A percentile compares a stretch with the other conserved stretches of the same genome.
phyloP scores from a whole-genome alignment of 2,113 vertebrate species.

The Diadophis punctatus region DNA sequence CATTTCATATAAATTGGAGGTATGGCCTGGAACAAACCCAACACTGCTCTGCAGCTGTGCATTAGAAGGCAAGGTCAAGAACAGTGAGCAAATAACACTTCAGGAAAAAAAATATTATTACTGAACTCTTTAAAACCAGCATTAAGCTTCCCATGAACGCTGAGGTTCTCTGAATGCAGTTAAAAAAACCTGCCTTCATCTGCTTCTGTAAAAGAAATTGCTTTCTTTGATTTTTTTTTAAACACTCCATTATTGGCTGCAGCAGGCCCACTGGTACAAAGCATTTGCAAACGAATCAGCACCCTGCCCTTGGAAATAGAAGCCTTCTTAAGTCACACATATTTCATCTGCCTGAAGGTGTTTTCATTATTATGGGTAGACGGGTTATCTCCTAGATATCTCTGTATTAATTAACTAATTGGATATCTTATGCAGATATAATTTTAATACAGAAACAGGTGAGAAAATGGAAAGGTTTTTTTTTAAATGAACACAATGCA shows the following conservation, averaged over 20 bases:
- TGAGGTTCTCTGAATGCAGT: not conserved
- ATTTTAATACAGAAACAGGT: not conserved
- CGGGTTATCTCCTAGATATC: slow-evolving; percentile 33
- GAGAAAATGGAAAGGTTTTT: not conserved
- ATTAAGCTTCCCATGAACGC: not conserved
- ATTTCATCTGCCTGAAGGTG: slow-evolving; percentile 9
- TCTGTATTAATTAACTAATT: slow-evolving; percentile 5
- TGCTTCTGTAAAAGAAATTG: slow-evolving; percentile 22
- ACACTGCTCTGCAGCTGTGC: not conserved
- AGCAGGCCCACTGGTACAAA: not conserved
- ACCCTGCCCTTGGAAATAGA: not conserved
- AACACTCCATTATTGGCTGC: not conserved
- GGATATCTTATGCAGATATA: not conserved
- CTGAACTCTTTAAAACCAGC: not conserved
- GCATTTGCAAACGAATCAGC: not conserved
- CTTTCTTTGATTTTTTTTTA: not conserved
- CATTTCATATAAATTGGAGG: not conserved
- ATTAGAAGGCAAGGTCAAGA: not conserved
- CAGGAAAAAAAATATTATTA: too few species aligned
- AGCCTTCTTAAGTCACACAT: not conserved
- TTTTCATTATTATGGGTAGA: slow-evolving; percentile 43
- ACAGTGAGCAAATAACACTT: not conserved
- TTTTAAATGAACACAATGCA: not conserved
- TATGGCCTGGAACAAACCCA: not conserved
- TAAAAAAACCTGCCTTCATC: not conserved